Percentiles rank a stretch among this genome's conserved stretches.
Conservation (phyloP, 1,140 invertebrate species). For the Brachionus asplanchnoidis region DNA sequence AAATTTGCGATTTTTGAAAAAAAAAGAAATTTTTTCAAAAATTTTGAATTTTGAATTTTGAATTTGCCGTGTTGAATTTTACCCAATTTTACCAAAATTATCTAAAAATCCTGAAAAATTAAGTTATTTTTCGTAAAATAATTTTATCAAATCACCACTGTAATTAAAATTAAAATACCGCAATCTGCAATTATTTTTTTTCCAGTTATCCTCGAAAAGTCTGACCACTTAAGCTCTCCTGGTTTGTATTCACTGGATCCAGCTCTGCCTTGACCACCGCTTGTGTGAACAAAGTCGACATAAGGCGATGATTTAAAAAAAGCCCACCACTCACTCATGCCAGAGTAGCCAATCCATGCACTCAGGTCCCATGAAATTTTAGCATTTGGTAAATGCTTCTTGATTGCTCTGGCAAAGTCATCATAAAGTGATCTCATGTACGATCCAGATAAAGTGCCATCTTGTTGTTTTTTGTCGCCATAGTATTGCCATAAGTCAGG, state of each 20-base stretch:
- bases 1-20: too few relatives aligned
- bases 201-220: neutral
- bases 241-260: neutral
- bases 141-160: too few relatives aligned
- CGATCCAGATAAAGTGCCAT: neutral
- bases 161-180: too few relatives aligned
- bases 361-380: neutral
- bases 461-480: neutral
- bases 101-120: too few relatives aligned
- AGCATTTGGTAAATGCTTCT: too few relatives aligned
- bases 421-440: neutral
- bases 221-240: neutral
- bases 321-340: neutral
- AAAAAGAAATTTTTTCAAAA: too few relatives aligned
- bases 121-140: too few relatives aligned
- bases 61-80: too few relatives aligned
- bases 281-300: constrained; percentile 3
- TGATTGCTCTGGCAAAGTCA: neutral
- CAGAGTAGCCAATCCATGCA: neutral
- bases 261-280: neutral
- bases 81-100: too few relatives aligned
- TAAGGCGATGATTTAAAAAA: neutral
- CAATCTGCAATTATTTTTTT: too few relatives aligned
- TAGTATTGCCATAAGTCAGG: constrained; percentile 7
- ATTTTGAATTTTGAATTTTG: too few relatives aligned